Evolutionary conservation across 2,888 invertebrate genomes (phyloP).

Genomic region (Sarcophaga variegata): DNA sequence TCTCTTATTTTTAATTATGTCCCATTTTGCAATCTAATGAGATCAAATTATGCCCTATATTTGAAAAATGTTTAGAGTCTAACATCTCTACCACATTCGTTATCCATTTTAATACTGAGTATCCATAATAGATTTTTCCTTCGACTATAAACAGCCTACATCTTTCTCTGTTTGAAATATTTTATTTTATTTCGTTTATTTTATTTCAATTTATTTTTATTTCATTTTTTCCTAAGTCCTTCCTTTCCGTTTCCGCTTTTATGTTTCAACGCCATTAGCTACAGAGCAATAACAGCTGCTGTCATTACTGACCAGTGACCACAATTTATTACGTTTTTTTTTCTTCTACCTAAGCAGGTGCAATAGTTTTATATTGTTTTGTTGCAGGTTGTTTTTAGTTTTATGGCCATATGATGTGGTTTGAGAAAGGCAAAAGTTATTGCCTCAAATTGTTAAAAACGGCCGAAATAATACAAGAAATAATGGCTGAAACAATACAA

Average conservation of each 20-base stretch:
- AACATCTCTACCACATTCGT: too few species aligned
- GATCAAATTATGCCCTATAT: too few species aligned
- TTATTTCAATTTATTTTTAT: slow-evolving; percentile 10
- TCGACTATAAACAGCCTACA: too few species aligned
- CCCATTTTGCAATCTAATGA: too few species aligned
- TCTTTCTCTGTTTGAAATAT: too few species aligned
- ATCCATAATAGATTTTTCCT: too few species aligned
- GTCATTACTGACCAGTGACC: slow-evolving; percentile 46
- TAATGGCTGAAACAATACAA: too few species aligned
- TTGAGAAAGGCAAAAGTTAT: slow-evolving; percentile 19
- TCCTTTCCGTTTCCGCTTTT: slow-evolving; percentile 17
- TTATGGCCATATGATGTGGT: neutral
- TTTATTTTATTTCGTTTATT: neutral
- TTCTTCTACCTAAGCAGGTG: neutral
- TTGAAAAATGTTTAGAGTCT: too few species aligned
- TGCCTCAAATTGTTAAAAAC: neutral
- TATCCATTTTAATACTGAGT: too few species aligned
- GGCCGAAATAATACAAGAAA: too few species aligned
- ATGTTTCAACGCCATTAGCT: slow-evolving; percentile 49
- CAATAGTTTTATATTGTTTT: neutral
- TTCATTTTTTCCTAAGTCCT: neutral
- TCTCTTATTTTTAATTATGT: too few species aligned
- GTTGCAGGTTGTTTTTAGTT: neutral
- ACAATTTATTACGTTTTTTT: slow-evolving; percentile 49
- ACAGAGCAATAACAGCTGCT: too few species aligned